A percentile compares a stretch with the other conserved stretches of the same genome.
Conservation (phyloP, 2,113 vertebrate genomes). For the Eira barbara region DNA sequence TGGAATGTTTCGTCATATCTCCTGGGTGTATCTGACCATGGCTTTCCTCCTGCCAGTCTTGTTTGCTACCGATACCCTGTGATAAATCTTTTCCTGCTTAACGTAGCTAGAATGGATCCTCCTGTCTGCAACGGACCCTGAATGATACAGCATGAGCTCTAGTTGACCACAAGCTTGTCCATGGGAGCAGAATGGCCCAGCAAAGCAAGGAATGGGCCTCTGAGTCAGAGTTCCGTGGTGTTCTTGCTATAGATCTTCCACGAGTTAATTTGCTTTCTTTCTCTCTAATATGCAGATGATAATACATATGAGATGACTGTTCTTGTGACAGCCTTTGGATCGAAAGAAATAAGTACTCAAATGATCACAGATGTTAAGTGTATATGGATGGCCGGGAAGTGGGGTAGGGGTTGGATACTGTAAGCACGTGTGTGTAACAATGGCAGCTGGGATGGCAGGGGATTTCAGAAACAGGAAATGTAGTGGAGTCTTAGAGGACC, state of each 20-base stretch:
- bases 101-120: neutral
- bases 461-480: neutral
- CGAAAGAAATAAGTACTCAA: neutral
- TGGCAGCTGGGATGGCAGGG: neutral
- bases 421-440: neutral
- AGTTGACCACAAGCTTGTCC: neutral
- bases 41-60: neutral
- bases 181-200: neutral
- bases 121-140: neutral
- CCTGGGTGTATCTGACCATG: neutral
- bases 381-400: neutral
- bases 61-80: neutral
- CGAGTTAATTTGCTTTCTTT: neutral
- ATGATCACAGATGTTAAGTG: neutral
- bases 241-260: neutral
- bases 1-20: neutral
- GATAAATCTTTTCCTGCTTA: neutral
- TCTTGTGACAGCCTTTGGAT: neutral
- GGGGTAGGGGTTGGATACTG: neutral
- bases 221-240: neutral
- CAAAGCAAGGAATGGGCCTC: neutral
- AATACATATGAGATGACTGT: neutral
- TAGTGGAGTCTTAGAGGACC: neutral
- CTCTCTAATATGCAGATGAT: neutral
- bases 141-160: neutral